Base-by-base conservation (phyloP, 1,140 invertebrate species). In the Rhagoletis zephyria region DNA sequence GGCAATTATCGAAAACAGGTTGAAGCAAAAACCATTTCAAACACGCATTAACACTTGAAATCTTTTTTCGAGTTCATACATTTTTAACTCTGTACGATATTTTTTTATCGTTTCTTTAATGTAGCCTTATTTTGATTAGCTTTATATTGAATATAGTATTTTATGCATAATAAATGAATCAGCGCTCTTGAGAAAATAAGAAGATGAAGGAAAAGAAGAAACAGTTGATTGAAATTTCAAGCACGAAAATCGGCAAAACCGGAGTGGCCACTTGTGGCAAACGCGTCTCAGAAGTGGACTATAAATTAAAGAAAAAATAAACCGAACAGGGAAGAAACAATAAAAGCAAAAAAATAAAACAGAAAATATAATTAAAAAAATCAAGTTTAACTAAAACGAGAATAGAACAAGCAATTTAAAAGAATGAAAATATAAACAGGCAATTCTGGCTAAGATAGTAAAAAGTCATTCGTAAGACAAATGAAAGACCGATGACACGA, bases 31-130 rank as follows among this genome's bases (percentile, higher is more conserved):
- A 1, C 5, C 2, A 7, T 56, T 2, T 56, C 51, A 1, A 56
- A 65, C 64, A 65, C 64, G 64, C 19, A 30, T 40, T 30, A 65
- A 67, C 64, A 67, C 64, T 67, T 67, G 64, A 67, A 4, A 67
- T 30, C 40, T 40, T 3, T 67, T 19, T 42, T 67, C n/a, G 40
- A 10, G 3, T 3, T 30, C 1, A 67, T 30, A 67, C 10, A 56
- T 56, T 56, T 56, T 10, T 56, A 56, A 5, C 51, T 5, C 51
- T 56, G 5, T 7, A 56, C 10, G 10, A 56, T 56, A 2, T 56
- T 56, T 56, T 5, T 56, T 0, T 30, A 30, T 64, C 9, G 19
- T 30, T 30, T 30, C 30, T 40, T 42, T 30, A 10, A 42, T 67
- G 64, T 42, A 67, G 64, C 19, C 6, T 30, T 10, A 42, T 42